Base-by-base conservation (phyloP, 2,113 vertebrate genomes). In the Dromaius novaehollandiae region DNA sequence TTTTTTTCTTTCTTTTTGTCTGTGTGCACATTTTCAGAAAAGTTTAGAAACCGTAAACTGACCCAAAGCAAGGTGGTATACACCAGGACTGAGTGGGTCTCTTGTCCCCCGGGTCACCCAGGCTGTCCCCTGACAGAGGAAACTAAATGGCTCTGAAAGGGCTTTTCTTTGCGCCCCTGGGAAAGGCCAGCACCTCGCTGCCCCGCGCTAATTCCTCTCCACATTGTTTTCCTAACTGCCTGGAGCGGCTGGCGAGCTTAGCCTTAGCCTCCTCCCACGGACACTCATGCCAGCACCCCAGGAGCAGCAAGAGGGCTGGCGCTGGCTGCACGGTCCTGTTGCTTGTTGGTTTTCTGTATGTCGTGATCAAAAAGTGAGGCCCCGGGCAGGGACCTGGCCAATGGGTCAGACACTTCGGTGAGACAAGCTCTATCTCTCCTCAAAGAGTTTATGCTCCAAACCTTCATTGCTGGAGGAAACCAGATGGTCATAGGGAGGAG, bases 201-300 rank as follows among this genome's bases (percentile, higher is more conserved):
- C 91, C 87, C 86, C 1, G 19, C 85, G 28, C 95, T 94, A 94
- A 97, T 97, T 96, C 94, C 89, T 91, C 40, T 75, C 88, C 38
- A 64, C 79, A 20, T 80, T 96, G 92, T 97, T 97, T 95, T 70
- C 76, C 91, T 96, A 96, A 96, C 92, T 85, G 82, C 63, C 58
- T 76, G 77, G 61, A 95, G 88, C 71, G 85, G 83, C 42, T 19
- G 73, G 69, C 30, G 66, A 73, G 88, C 79, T 34, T 21, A 42
- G 64, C 64, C 61, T 48, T 38, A 48, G 26, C 1, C 1, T 4
- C 48, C 55, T 12, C 76, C 66, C 68, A 5, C 18, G 13, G 6
- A 22, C 68, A 69, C 38, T 24, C 58, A 19, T 12, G 63, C 70
- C 40, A n/a, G 48, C 19, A 55, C 4, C 8, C 71, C 83, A 46